A percentile compares a stretch with the other conserved stretches of the same genome.
phyloP scores from a whole-genome alignment of 1,140 invertebrate species.

The Microplitis mediator region DNA sequence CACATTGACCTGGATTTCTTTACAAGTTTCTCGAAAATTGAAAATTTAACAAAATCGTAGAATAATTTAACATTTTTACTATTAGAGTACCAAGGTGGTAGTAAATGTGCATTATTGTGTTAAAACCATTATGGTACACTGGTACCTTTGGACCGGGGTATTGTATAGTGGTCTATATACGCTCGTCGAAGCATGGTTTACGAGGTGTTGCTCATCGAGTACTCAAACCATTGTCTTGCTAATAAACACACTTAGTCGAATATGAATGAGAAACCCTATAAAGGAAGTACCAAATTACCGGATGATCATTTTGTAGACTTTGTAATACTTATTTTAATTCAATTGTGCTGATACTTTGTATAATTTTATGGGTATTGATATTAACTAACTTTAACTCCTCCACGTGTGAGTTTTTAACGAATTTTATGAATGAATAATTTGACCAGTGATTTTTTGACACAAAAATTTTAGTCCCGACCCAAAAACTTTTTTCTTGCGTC shows the following conservation, averaged over 20 bases:
- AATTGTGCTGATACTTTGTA: no score
- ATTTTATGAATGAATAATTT: no score
- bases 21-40: no score
- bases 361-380: no score
- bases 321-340: constrained; percentile 5
- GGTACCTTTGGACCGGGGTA: not conserved
- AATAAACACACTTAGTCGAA: constrained; percentile 55
- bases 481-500: no score
- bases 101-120: not conserved
- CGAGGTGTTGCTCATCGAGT: constrained; percentile 53
- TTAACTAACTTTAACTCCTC: no score
- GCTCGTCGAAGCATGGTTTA: constrained; percentile 47
- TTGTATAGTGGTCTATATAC: not conserved
- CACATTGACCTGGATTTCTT: no score
- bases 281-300: constrained; percentile 36
- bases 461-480: no score
- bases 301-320: constrained; percentile 26
- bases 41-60: no score
- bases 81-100: not conserved
- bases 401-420: no score
- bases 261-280: constrained; percentile 48
- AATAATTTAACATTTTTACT: not conserved
- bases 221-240: constrained; percentile 44
- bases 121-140: not conserved
- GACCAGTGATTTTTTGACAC: no score